These are phyloP conservation scores for Cremastinae sp. DNA, from an alignment of 2,888 invertebrate genomes.

Conservation along the genomic window DNA sequence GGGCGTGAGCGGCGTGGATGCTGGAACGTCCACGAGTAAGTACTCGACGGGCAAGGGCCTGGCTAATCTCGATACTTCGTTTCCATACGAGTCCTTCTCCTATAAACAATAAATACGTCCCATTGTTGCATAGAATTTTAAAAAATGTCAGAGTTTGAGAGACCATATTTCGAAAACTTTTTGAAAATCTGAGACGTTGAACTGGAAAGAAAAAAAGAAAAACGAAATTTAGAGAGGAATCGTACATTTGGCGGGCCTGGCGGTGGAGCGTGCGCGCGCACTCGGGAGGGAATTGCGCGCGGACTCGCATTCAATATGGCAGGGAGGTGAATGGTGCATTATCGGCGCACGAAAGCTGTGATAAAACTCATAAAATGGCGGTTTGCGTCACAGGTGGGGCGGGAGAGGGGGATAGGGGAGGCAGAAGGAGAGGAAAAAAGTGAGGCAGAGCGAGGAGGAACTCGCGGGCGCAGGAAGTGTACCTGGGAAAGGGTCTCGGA, in stretches of 20 bases:
- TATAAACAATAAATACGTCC: conserved; percentile 80
- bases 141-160: conserved; percentile 2
- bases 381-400: conserved; percentile 24
- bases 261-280: conserved; percentile 53
- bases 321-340: conserved; percentile 31
- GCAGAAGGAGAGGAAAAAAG: conserved; percentile 34
- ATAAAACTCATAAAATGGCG: conserved; percentile 40
- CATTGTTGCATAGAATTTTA: not conserved
- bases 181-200: no score
- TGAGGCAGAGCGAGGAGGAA: conserved; percentile 3
- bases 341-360: conserved; percentile 35
- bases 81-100: conserved; percentile 98
- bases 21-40: conserved; percentile 97
- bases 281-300: conserved; percentile 29
- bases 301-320: conserved; percentile 21
- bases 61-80: conserved; percentile 96
- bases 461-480: conserved; percentile 57
- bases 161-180: conserved; percentile 4
- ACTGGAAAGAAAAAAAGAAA: no score
- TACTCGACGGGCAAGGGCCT: conserved; percentile 98
- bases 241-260: conserved; percentile 37
- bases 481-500: conserved; percentile 14
- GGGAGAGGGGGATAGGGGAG: conserved; percentile 24
- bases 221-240: conserved; percentile 19
- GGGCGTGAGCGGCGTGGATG: conserved; percentile 92